These are phyloP conservation scores for Holothuria glaberrima DNA, from an alignment of 35 echinoderm and acorn worm species.

Conservation along the genomic window DNA sequence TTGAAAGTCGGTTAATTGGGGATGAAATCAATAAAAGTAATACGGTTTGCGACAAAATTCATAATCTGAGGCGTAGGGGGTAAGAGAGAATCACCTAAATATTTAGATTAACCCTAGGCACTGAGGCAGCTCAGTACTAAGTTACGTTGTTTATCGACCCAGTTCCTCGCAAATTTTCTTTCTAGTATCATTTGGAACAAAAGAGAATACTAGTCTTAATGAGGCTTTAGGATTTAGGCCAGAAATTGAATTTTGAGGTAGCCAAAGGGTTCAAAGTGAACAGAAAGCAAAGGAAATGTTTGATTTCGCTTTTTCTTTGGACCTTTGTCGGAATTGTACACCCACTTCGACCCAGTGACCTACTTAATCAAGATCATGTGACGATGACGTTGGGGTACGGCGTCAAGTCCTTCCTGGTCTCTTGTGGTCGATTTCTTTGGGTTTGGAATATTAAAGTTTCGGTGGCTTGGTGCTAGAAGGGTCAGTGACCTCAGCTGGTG, in stretches of 20 bases:
- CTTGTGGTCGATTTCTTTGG: too few species aligned
- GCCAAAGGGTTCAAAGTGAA: neutral
- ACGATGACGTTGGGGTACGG: neutral
- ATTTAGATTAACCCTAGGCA: slow-evolving; percentile 34
- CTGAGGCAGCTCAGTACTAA: slow-evolving; percentile 10
- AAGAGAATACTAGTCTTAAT: slow-evolving; percentile 38
- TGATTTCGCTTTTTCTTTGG: neutral
- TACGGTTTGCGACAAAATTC: slow-evolving; percentile 44
- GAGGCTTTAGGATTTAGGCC: slow-evolving; percentile 51
- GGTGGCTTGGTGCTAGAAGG: neutral
- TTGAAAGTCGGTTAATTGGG: slow-evolving; percentile 47
- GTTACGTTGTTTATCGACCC: slow-evolving; percentile 37
- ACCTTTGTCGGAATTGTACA: slow-evolving; percentile 40
- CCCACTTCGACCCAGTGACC: slow-evolving; percentile 35
- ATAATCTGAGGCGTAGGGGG: slow-evolving; percentile 22
- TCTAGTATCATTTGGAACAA: neutral
- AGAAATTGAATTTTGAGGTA: slow-evolving; percentile 55
- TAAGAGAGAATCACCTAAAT: neutral
- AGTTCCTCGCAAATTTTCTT: slow-evolving; percentile 21
- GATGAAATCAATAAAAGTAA: slow-evolving; percentile 18
- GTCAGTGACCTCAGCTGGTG: slow-evolving; percentile 40
- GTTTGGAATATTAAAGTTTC: too few species aligned
- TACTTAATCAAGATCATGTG: slow-evolving; percentile 31
- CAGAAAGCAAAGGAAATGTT: slow-evolving; percentile 8
- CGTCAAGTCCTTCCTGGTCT: too few species aligned